A percentile compares a stretch with the other conserved stretches of the same genome.
phyloP scores from a whole-genome alignment of 2,113 vertebrate genomes.

The Eulemur macaco region DNA sequence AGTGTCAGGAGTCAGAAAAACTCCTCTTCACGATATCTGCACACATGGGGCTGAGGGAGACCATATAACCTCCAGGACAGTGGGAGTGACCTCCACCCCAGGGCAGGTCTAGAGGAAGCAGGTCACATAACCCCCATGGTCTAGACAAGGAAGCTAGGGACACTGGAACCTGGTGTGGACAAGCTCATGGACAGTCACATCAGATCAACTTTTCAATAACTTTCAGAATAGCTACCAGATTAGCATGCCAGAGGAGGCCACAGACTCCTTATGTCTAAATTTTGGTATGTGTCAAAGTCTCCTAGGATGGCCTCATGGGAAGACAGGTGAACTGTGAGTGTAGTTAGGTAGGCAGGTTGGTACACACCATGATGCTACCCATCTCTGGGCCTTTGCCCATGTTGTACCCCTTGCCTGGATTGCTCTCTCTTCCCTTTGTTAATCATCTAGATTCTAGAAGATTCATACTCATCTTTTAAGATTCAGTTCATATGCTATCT shows the following conservation, averaged over 20 bases:
- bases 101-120: neutral
- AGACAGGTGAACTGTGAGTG: neutral
- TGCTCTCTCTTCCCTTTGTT: neutral
- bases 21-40: neutral
- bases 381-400: neutral
- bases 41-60: neutral
- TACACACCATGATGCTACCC: neutral
- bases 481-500: neutral
- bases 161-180: neutral
- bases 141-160: conserved; percentile 9
- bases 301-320: neutral
- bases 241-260: neutral
- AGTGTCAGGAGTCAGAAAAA: neutral
- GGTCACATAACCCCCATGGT: neutral
- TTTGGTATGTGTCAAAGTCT: neutral
- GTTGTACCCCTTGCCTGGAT: conserved; percentile 1
- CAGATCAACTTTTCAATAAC: conserved; percentile 17
- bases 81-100: neutral
- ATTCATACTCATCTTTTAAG: conserved; percentile 28
- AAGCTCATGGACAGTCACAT: neutral
- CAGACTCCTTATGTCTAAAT: neutral
- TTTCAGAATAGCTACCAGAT: conserved; percentile 22
- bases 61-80: neutral
- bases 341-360: neutral
- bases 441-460: neutral